phyloP scores from a whole-genome alignment of 2,113 vertebrate genomes.

The Dolichallabes microphthalmus region DNA sequence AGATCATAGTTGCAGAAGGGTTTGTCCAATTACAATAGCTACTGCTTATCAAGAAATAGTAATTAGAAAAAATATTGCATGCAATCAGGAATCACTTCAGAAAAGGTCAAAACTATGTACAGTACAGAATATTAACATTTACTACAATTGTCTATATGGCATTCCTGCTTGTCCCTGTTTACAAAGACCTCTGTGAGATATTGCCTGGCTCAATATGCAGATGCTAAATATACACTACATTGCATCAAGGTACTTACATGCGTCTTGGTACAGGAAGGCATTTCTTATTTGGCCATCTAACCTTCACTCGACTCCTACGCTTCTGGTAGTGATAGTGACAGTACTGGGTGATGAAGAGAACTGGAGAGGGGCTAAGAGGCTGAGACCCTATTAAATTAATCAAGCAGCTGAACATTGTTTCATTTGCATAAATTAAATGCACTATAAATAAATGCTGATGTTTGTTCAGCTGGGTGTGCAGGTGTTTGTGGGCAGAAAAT shows the following conservation, averaged over 20 bases:
- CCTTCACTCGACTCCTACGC: constrained; percentile 45
- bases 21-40: not conserved
- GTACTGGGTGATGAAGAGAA: constrained; percentile 16
- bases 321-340: constrained; percentile 22
- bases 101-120: not conserved
- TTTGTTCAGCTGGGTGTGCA: constrained; percentile 46
- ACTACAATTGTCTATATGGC: not conserved
- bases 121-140: not conserved
- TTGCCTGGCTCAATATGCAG: constrained; percentile 11
- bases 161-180: constrained; percentile 34
- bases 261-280: constrained; percentile 17
- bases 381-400: constrained; percentile 52
- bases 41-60: not conserved
- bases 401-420: constrained; percentile 43
- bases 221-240: constrained; percentile 44
- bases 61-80: not conserved
- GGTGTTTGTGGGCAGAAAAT: constrained; percentile 31
- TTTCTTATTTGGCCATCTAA: constrained; percentile 33
- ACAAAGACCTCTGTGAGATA: constrained; percentile 32
- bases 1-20: not conserved
- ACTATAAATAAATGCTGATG: constrained; percentile 57
- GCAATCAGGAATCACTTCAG: not conserved
- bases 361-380: constrained; percentile 34
- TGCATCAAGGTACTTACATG: constrained; percentile 22
- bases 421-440: constrained; percentile 54